Evolutionary conservation across 64 coral and sea anemone species (phyloP).

Genomic region (Stichodactyla mertensii): DNA sequence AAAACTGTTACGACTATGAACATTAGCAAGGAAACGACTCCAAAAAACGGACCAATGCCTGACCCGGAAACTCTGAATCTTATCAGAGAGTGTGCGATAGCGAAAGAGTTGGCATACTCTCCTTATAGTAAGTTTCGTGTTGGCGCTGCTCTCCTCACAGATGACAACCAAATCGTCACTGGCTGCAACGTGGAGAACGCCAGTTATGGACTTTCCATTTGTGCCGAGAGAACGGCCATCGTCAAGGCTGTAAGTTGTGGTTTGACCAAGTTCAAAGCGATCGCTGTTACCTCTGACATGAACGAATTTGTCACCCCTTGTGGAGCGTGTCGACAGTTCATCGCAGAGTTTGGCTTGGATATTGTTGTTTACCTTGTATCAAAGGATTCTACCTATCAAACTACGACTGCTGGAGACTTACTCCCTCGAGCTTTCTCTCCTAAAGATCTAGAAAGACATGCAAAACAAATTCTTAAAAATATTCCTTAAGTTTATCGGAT

Average conservation of each 20-base stretch:
- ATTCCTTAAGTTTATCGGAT: background rate
- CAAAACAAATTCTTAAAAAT: background rate
- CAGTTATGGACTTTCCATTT: constrained; percentile 68
- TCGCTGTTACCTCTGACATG: constrained; percentile 81
- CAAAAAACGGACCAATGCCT: background rate
- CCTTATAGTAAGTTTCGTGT: constrained; percentile 99
- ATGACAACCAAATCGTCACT: constrained; percentile 60
- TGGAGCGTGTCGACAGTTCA: constrained; percentile 81
- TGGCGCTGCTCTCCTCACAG: constrained; percentile 69
- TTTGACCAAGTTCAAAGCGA: constrained; percentile 73
- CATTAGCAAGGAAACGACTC: background rate
- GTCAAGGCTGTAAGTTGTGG: constrained; percentile 91
- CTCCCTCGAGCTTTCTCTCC: constrained; percentile 51
- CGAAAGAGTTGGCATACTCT: constrained; percentile 79
- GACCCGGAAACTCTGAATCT: constrained; percentile 2
- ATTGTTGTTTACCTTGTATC: constrained; percentile 70
- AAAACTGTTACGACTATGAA: background rate
- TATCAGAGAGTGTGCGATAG: constrained; percentile 55
- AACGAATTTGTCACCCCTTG: constrained; percentile 59
- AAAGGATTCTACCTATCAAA: constrained; percentile 50
- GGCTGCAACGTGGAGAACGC: constrained; percentile 96
- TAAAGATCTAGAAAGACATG: constrained; percentile 29
- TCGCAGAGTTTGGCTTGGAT: constrained; percentile 79
- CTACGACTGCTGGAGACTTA: constrained; percentile 39
- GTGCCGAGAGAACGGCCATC: constrained; percentile 92